Percentiles rank a stretch among this genome's conserved stretches.
Evolutionary conservation across 30 jellyfish, hydroid and myxozoan genomes (phyloP).

Genomic region (Aurelia sp.): DNA sequence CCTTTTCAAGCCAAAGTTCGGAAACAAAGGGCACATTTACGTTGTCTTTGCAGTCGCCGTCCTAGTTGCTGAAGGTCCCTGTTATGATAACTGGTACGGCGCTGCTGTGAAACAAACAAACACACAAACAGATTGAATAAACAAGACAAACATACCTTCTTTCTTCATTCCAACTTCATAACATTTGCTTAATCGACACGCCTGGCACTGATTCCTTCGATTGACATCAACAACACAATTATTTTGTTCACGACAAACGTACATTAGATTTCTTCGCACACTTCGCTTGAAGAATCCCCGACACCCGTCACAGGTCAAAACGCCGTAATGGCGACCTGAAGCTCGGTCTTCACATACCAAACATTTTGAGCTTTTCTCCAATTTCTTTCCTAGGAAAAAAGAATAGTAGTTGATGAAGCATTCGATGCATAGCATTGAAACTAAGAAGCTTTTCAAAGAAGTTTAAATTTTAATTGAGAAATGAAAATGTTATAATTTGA

Average conservation of each 20-base stretch:
- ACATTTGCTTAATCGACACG: conserved; percentile 81
- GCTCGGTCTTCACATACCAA: conserved; percentile 93
- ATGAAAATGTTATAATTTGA: no score
- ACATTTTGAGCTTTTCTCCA: conserved; percentile 21
- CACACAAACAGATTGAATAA: neutral
- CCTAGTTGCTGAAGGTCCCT: no score
- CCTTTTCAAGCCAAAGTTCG: no score
- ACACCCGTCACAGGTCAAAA: conserved; percentile 95
- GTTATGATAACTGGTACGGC: neutral
- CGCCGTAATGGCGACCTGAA: conserved; percentile 95
- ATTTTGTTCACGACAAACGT: conserved; percentile 77
- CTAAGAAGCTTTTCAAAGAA: no score
- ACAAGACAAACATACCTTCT: conserved; percentile 55
- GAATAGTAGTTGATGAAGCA: no score
- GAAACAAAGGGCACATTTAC: no score
- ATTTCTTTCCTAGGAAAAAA: conserved; percentile 39
- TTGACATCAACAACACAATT: conserved; percentile 78
- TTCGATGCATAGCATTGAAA: no score
- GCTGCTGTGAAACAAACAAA: neutral
- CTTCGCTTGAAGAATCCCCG: conserved; percentile 95
- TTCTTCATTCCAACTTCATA: conserved; percentile 84
- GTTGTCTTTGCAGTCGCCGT: no score
- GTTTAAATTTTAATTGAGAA: no score
- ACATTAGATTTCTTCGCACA: conserved; percentile 71
- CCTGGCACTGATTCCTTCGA: conserved; percentile 88